Evolutionary conservation across 2,888 invertebrate species (phyloP), one percentile per base, ranked within the genome.

Genomic region (Lasioglossum zephyrum): DNA sequence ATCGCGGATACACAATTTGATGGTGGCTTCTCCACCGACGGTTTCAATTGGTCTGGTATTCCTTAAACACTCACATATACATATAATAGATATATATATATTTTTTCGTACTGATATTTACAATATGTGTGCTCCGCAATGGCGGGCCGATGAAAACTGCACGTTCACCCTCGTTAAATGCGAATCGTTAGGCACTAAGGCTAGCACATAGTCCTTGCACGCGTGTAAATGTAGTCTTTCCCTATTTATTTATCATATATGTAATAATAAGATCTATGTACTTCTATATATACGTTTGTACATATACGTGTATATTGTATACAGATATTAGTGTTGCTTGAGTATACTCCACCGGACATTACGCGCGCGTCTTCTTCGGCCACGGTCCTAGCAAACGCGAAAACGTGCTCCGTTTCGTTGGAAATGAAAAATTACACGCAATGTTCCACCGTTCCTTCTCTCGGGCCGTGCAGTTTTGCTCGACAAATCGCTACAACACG

Each of bases 41-140:
- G 90, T 90, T 92, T 85, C 90, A 87, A 66, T 87, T 84, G 73
- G 82, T 86, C 86, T 90, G 86, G 73, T 89, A 87, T 91, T 92
- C 90, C 91, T 92, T 92, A 86, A 92, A 94, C 94, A 93, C 92
- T 93, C 92, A 92, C 92, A 92, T 93, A 92, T 93, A 94, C 93
- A 93, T 92, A 47, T 9, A 41, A 41, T 36, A 36, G 2, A 36
- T 39, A 0, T 47, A 47, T 16, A 16, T 47, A 83, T 89, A 90
- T 92, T 90, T 89, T 92, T 92, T 88, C 90, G 91, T 92, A 89
- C 91, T 92, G 90, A 91, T 94, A 94, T 94, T 92, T 93, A 94
- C 93, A 93, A 93, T 93, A 93, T 93, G 88, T 88, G 90, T 85
- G 80, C 89, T 82, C 69, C 39, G 22, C 91, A 88, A 89, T 31